A percentile compares a stretch with the other conserved stretches of the same genome.
Conservation (phyloP, 2,113 vertebrate species). For the Cheilinus undulatus region DNA sequence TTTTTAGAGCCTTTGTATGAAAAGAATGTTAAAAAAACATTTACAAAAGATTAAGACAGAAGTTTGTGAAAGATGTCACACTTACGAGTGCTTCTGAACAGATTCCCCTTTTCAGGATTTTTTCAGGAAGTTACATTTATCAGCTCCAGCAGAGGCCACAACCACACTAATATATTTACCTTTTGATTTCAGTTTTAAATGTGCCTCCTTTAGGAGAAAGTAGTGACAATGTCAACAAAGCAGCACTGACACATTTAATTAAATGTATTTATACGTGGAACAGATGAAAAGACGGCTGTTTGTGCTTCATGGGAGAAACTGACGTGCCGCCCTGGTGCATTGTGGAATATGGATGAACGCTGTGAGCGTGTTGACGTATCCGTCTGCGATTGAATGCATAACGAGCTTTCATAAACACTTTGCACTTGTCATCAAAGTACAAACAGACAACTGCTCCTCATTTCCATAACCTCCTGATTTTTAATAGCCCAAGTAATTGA, state of each 20-base stretch:
- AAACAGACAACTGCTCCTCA: constrained; percentile 73
- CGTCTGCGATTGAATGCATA: constrained; percentile 63
- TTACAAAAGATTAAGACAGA: constrained; percentile 26
- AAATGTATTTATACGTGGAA: constrained; percentile 24
- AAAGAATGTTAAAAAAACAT: constrained; percentile 19
- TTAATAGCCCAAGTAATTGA: constrained; percentile 87
- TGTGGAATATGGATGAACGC: constrained; percentile 69
- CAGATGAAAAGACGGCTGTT: constrained; percentile 37
- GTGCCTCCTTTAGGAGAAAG: not conserved
- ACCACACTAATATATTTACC: constrained; percentile 9
- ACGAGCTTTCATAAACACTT: constrained; percentile 75
- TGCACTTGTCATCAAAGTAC: constrained; percentile 73
- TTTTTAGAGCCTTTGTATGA: constrained; percentile 1
- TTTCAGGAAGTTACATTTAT: constrained; percentile 6
- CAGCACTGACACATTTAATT: constrained; percentile 7
- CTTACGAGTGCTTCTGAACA: not conserved
- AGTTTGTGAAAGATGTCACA: constrained; percentile 11
- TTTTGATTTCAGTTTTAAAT: not conserved
- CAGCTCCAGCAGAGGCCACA: constrained; percentile 30
- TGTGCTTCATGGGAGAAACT: constrained; percentile 18
- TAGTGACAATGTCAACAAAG: constrained; percentile 19
- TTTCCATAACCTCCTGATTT: constrained; percentile 81
- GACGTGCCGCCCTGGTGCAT: constrained; percentile 52
- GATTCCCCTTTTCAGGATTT: constrained; percentile 6
- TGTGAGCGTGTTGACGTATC: constrained; percentile 63